Base-by-base conservation (phyloP, 2,113 vertebrate genomes). In the Alligator sinensis region DNA sequence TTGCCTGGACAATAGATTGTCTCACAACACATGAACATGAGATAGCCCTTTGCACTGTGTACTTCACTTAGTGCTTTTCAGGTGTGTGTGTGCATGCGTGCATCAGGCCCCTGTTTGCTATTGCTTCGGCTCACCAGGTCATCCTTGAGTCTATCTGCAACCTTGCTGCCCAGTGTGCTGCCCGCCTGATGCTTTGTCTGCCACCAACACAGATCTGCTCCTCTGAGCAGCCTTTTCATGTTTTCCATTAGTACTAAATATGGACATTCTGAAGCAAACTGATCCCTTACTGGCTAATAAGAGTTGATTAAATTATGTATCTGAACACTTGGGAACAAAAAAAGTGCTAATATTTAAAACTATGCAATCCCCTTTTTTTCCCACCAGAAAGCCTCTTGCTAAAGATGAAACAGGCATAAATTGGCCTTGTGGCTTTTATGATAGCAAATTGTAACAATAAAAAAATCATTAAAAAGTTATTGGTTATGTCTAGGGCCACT, bases 11-110 rank as follows among this genome's bases (percentile, higher is more conserved):
- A 3, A 13, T 16, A 68, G 24, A 22, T 21, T 15, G n/a, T 81
- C 70, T n/a, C 74, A 34, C 24, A 24, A 3, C 7, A 2, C 13
- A 5, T 0, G 2, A 66, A 25, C 1, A 1, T 0, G 21, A 57
- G 27, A 11, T 19, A 16, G 21, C 34, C 1, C 4, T 19, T 70
- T 30, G 66, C n/a, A 1, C 0, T 9, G 59, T 16, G 28, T 30
- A 8, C 18, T 86, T 57, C 64, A 14, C 11, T 15, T 3, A 0
- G 4, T 8, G 3, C 54, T 19, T 3, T 77, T 11, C 64, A 25
- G 4, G 57, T 22, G 25, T 30, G 1, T 1, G 24, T 21, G 59
- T 58, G 38, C 1, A 58, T 38, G 11, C 60, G 10, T 11, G 77
- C 3, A 0, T 1, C 2, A 8, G 55, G 34, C n/a, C 38, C 34